phyloP scores from a whole-genome alignment of 2,888 invertebrate species.

The Pseudococcus viburni region DNA sequence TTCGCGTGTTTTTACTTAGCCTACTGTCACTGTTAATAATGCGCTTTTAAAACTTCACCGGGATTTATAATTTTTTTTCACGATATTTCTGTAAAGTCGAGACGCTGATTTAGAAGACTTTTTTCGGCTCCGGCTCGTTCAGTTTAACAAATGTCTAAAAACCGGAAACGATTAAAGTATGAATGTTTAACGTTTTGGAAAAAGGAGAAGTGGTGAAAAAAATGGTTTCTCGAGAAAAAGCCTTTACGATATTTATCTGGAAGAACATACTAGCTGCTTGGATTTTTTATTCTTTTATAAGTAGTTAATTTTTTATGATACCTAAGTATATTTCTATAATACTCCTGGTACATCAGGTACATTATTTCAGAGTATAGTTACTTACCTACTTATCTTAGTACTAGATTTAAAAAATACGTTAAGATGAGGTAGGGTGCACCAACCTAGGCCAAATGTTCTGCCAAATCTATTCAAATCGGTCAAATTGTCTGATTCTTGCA shows the following conservation, averaged over 20 bases:
- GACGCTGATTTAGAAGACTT: constrained; percentile 51
- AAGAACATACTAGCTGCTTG: not conserved
- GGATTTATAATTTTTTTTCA: constrained; percentile 56
- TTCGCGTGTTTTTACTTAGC: constrained; percentile 47
- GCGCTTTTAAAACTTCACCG: constrained; percentile 35
- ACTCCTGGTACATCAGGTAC: too few relatives aligned
- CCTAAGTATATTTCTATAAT: not conserved
- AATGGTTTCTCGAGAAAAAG: not conserved
- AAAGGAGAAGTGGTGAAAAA: not conserved
- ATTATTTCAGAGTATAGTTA: too few relatives aligned
- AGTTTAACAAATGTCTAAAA: constrained; percentile 38
- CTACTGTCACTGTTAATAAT: constrained; percentile 56
- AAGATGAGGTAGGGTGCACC: too few relatives aligned
- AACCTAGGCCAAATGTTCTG: too few relatives aligned
- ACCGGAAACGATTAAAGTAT: constrained; percentile 40
- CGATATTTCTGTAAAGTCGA: constrained; percentile 37
- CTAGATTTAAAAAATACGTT: too few relatives aligned
- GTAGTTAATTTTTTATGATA: not conserved
- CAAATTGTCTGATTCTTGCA: too few relatives aligned
- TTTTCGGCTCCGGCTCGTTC: constrained; percentile 17
- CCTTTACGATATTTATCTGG: not conserved
- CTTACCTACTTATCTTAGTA: too few relatives aligned
- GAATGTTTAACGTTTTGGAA: constrained; percentile 1
- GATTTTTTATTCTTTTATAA: not conserved
- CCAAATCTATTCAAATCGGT: too few relatives aligned